These are phyloP conservation scores for Bos javanicus DNA, from an alignment of 2,113 vertebrate species.

Conservation along the genomic window DNA sequence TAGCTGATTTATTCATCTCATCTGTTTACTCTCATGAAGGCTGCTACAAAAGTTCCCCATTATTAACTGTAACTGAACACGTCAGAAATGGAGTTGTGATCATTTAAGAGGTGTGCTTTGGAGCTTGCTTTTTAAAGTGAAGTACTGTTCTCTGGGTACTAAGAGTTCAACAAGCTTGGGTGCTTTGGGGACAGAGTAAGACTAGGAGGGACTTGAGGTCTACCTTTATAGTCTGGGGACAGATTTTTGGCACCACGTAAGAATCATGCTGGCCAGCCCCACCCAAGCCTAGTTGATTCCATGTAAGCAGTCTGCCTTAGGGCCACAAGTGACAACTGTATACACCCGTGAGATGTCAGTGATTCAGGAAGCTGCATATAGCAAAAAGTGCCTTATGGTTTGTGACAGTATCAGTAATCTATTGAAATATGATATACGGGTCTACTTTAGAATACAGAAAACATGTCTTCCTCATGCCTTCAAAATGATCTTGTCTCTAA, in stretches of 20 bases:
- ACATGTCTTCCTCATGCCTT: neutral
- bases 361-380: neutral
- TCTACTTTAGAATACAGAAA: constrained; percentile 30
- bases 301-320: neutral
- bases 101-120: constrained; percentile 38
- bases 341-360: neutral
- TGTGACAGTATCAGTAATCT: constrained; percentile 11
- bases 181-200: neutral
- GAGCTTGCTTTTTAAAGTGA: constrained; percentile 51
- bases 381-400: neutral
- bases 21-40: constrained; percentile 33
- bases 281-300: constrained; percentile 2
- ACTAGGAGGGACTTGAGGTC: neutral
- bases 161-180: constrained; percentile 12
- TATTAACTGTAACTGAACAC: constrained; percentile 51
- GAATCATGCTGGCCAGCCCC: neutral
- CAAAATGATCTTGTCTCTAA: constrained; percentile 1
- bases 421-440: constrained; percentile 19
- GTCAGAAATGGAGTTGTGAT: constrained; percentile 49
- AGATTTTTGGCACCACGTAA: neutral
- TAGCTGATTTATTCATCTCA: constrained; percentile 54
- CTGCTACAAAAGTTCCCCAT: constrained; percentile 23
- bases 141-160: constrained; percentile 18
- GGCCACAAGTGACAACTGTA: neutral
- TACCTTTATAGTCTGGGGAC: constrained; percentile 4